These are phyloP conservation scores for Narcine bancroftii DNA, from an alignment of 2,113 vertebrate genomes.

Conservation along the genomic window DNA sequence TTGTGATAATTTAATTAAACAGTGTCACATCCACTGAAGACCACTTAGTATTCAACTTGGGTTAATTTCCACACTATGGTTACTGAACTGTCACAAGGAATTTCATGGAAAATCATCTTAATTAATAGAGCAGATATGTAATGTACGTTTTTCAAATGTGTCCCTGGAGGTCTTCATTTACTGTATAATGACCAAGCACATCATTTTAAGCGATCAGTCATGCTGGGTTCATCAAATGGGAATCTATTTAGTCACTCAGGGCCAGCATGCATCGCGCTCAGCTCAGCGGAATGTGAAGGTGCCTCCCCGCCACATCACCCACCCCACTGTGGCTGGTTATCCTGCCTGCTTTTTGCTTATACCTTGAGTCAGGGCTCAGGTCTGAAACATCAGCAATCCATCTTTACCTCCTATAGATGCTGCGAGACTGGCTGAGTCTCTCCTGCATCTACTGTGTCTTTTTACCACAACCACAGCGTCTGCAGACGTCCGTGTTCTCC, in stretches of 20 bases:
- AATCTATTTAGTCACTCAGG: neutral
- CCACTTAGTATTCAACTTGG: neutral
- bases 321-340: neutral
- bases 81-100: neutral
- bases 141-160: neutral
- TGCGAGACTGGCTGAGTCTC: too few species aligned
- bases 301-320: neutral
- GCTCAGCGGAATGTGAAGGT: neutral
- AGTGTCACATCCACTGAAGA: neutral
- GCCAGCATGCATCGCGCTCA: neutral
- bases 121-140: neutral
- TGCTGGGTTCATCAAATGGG: neutral
- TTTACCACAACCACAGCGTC: too few species aligned
- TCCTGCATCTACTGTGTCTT: too few species aligned
- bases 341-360: too few species aligned
- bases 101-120: slow-evolving; percentile 17
- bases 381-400: too few species aligned
- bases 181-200: neutral
- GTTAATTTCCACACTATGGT: neutral
- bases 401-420: too few species aligned
- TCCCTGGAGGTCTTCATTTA: neutral
- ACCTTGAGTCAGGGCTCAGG: too few species aligned
- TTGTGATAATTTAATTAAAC: slow-evolving; percentile 13
- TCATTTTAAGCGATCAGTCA: neutral
- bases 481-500: too few species aligned